Evolutionary conservation across 2,888 invertebrate genomes (phyloP).

Genomic region (Eretmocerus hayati): DNA sequence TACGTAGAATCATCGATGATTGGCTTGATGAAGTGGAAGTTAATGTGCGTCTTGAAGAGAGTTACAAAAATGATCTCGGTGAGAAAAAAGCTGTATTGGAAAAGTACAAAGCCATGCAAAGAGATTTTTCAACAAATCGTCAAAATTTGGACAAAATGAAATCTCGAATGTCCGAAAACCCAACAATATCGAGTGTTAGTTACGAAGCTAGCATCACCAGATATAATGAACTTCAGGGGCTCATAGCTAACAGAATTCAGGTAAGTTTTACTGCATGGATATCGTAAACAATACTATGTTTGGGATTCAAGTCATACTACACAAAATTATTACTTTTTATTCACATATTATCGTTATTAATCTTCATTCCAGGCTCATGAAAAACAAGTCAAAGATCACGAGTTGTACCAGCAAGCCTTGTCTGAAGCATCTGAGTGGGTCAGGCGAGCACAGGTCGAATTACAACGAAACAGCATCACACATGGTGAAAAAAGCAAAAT

Average conservation of each 20-base stretch:
- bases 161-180: conserved; percentile 64
- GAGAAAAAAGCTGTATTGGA: conserved; percentile 87
- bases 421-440: conserved; percentile 83
- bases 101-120: conserved; percentile 74
- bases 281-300: not conserved
- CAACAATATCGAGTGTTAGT: conserved; percentile 58
- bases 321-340: not conserved
- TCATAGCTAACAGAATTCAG: conserved; percentile 59
- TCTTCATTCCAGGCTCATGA: conserved; percentile 58
- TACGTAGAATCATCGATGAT: conserved; percentile 70
- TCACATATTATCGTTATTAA: conserved; percentile 2
- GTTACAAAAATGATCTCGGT: conserved; percentile 73
- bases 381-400: conserved; percentile 78
- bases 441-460: conserved; percentile 68
- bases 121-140: conserved; percentile 73
- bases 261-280: conserved; percentile 50
- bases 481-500: conserved; percentile 80
- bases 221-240: conserved; percentile 63
- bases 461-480: conserved; percentile 78
- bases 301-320: too few species aligned
- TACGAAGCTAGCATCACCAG: conserved; percentile 65
- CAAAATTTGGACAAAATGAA: conserved; percentile 74
- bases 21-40: conserved; percentile 87
- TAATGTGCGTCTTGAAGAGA: conserved; percentile 69
- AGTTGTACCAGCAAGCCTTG: conserved; percentile 75